Evolutionary conservation across 2,797 vertebrate genomes (phyloP).

Genomic region (Pangasius mekongensis): DNA sequence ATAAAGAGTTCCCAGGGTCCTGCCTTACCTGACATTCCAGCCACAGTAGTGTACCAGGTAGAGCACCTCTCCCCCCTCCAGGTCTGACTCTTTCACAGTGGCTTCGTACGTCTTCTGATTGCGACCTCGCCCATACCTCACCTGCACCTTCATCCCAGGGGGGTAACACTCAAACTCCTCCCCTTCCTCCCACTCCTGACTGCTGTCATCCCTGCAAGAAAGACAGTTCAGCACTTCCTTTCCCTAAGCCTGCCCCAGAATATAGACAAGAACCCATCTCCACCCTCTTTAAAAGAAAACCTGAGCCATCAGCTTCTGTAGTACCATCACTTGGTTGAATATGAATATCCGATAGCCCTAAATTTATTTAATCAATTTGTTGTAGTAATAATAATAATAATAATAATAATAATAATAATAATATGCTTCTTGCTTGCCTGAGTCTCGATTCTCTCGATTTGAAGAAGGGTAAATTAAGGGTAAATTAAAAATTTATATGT

Average conservation of each 20-base stretch:
- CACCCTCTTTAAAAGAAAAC: not conserved
- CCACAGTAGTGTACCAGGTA: constrained; percentile 91
- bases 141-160: constrained; percentile 88
- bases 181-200: constrained; percentile 86
- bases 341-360: not conserved
- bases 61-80: constrained; percentile 87
- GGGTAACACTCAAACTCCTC: constrained; percentile 87
- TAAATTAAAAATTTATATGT: not conserved
- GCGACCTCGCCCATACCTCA: constrained; percentile 87
- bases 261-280: constrained; percentile 57
- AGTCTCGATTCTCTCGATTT: not conserved
- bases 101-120: constrained; percentile 86
- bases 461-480: not conserved
- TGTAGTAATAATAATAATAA: no score
- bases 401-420: not conserved
- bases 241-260: constrained; percentile 72
- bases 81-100: constrained; percentile 87
- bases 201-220: constrained; percentile 88
- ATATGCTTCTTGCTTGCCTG: not conserved
- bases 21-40: constrained; percentile 89
- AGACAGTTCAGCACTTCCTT: constrained; percentile 85
- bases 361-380: not conserved
- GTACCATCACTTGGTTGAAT: not conserved
- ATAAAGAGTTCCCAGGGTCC: constrained; percentile 63
- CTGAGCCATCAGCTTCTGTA: constrained; percentile 1